Percentiles rank a stretch among this genome's conserved stretches.
Evolutionary conservation across 2,888 invertebrate genomes (phyloP).

Genomic region (Yponomeuta cagnagella): DNA sequence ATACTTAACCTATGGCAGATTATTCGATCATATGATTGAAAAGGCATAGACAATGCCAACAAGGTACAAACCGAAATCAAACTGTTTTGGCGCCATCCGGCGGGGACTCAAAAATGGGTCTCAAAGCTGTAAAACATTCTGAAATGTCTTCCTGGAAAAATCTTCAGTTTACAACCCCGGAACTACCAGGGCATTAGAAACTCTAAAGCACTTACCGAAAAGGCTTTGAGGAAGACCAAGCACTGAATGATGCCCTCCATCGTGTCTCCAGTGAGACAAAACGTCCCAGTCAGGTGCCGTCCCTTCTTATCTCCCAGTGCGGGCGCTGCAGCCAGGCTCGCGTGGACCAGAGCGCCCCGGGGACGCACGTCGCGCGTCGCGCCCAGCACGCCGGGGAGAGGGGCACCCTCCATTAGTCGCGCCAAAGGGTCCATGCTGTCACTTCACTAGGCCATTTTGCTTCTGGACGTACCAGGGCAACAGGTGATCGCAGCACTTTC

Average conservation of each 20-base stretch:
- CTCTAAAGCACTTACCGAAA: constrained; percentile 83
- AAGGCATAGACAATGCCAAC: too few species aligned
- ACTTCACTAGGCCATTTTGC: constrained; percentile 1
- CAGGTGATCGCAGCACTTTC: constrained; percentile 2
- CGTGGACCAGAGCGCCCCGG: constrained; percentile 85
- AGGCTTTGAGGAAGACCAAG: constrained; percentile 93
- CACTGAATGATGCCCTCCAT: constrained; percentile 96
- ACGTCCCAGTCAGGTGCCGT: constrained; percentile 89
- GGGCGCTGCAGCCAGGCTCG: constrained; percentile 84
- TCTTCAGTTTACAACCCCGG: not conserved
- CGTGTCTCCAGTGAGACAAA: constrained; percentile 92
- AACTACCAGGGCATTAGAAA: not conserved
- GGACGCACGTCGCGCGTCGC: constrained; percentile 74
- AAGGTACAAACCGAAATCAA: too few species aligned
- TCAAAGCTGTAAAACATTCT: too few species aligned
- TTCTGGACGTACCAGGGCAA: constrained; percentile 1
- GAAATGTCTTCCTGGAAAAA: too few species aligned
- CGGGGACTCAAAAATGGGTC: too few species aligned
- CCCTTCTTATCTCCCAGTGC: constrained; percentile 83
- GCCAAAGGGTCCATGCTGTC: constrained; percentile 86
- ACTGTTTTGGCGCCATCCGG: too few species aligned
- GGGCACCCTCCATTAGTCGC: constrained; percentile 85
- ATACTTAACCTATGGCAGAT: too few species aligned
- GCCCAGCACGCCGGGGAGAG: constrained; percentile 76
- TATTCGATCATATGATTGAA: too few species aligned